These are phyloP conservation scores for Eupsittula cactorum DNA, from an alignment of 2,113 vertebrate genomes.

Conservation along the genomic window DNA sequence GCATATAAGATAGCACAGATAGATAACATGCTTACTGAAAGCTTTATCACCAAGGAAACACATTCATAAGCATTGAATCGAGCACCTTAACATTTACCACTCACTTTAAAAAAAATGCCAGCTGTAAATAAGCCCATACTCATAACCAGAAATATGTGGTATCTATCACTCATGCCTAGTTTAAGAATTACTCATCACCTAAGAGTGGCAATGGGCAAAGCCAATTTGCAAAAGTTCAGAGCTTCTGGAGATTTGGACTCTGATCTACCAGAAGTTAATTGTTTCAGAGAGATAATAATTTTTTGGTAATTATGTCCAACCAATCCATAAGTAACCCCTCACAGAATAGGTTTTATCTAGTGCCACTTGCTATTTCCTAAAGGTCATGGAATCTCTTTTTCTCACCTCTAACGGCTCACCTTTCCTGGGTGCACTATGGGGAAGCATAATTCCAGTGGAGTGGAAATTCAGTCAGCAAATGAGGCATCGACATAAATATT, in stretches of 20 bases:
- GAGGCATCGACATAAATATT: conserved; percentile 77
- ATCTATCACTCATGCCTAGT: background rate
- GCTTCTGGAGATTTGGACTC: background rate
- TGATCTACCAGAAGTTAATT: conserved; percentile 52
- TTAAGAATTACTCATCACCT: conserved; percentile 14
- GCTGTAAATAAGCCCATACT: conserved; percentile 70
- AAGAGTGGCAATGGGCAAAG: background rate
- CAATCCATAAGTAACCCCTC: conserved; percentile 64
- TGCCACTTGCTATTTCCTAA: conserved; percentile 74
- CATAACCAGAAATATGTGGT: conserved; percentile 34
- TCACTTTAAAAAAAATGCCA: conserved; percentile 55
- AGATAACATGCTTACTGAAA: conserved; percentile 75
- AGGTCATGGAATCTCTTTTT: conserved; percentile 77
- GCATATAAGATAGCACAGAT: conserved; percentile 49
- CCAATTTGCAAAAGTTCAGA: conserved; percentile 43
- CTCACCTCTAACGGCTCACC: conserved; percentile 75
- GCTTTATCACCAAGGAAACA: conserved; percentile 80
- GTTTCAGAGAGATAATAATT: conserved; percentile 71
- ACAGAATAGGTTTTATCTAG: conserved; percentile 59
- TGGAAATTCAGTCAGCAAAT: conserved; percentile 75
- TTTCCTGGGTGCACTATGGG: conserved; percentile 70
- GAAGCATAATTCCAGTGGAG: conserved; percentile 76
- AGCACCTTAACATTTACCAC: conserved; percentile 53
- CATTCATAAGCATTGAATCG: conserved; percentile 67
- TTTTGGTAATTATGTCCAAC: conserved; percentile 65